Evolutionary conservation across 2,888 invertebrate genomes (phyloP).

Genomic region (Subacronicta megacephala): DNA sequence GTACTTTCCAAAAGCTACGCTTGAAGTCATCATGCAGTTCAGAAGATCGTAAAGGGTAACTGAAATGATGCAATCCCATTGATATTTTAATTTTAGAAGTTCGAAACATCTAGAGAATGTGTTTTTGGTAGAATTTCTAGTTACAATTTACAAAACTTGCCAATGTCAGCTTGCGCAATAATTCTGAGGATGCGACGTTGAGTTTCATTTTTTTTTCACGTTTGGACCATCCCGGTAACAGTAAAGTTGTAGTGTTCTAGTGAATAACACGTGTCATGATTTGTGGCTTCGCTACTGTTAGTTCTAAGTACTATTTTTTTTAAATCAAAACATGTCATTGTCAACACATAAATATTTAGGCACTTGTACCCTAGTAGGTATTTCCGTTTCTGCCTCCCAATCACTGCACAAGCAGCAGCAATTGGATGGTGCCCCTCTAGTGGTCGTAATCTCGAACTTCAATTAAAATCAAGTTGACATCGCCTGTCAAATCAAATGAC

Average conservation of each 20-base stretch:
- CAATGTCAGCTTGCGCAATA: too few species aligned
- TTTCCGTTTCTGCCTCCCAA: conserved; percentile 37
- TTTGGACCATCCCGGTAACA: too few species aligned
- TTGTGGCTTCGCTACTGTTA: not conserved
- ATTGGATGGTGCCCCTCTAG: conserved; percentile 52
- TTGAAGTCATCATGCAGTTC: conserved; percentile 24
- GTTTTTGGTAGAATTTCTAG: too few species aligned
- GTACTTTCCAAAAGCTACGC: conserved; percentile 31
- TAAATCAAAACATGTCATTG: conserved; percentile 11
- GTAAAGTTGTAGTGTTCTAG: too few species aligned
- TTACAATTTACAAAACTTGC: too few species aligned
- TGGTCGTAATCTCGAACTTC: conserved; percentile 55
- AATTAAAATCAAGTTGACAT: conserved; percentile 63
- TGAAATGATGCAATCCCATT: not conserved
- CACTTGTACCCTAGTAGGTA: conserved; percentile 20
- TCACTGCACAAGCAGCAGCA: conserved; percentile 47
- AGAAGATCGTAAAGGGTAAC: conserved; percentile 1
- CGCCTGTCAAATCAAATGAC: conserved; percentile 72
- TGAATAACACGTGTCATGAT: not conserved
- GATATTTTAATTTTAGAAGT: too few species aligned
- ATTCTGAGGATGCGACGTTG: too few species aligned
- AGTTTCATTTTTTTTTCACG: too few species aligned
- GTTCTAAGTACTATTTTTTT: not conserved
- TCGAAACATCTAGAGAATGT: too few species aligned
- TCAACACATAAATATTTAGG: conserved; percentile 31